Evolutionary conservation across 2,113 vertebrate species (phyloP), one percentile per base, ranked within the genome.

Genomic region (Ranitomeya imitator): DNA sequence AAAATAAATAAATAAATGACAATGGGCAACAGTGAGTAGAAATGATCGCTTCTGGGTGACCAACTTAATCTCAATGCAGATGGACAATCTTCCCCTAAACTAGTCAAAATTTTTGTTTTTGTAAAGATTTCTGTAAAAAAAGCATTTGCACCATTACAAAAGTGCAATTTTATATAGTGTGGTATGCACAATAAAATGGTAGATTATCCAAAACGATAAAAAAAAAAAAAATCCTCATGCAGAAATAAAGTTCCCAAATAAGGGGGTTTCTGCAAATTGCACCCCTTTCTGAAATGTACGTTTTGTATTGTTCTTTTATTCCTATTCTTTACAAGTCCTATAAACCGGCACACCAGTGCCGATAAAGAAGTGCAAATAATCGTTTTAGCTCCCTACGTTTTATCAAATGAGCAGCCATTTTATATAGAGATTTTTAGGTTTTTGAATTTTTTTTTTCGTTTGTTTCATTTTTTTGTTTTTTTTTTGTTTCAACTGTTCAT

Each of bases 101-200:
- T 94, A 93, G 93, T 95, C 94, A 92, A 94, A 26, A n/a, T 61
- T 77, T 67, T 80, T 80, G 26, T 86, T 61, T 78, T 78, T 63
- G 13, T 79, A 78, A 76, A 92, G 94, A 94, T 93, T 96, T 93
- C 94, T 94, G 94, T 95, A 96, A 95, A 96, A 31, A 45, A 96
- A 95, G 94, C 95, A 96, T 95, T 95, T 94, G 94, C 95, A 96
- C 95, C 93, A 94, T 94, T 95, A 95, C 95, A 96, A 96, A 96
- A 94, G 94, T 94, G 94, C 91, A 91, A 18, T 85, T 94, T 95
- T 90, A 95, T 93, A 93, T 85, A 87, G 23, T 94, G 92, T 93
- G 95, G 94, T 93, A 95, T 93, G 92, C 92, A 95, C 94, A 95
- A 93, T 95, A 95, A 96, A 96, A 96, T 94, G 93, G 94, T 93